A percentile compares a stretch with the other conserved stretches of the same genome.
Conservation (phyloP, 2,797 vertebrate species). For the Zenarchopterus dispar region DNA sequence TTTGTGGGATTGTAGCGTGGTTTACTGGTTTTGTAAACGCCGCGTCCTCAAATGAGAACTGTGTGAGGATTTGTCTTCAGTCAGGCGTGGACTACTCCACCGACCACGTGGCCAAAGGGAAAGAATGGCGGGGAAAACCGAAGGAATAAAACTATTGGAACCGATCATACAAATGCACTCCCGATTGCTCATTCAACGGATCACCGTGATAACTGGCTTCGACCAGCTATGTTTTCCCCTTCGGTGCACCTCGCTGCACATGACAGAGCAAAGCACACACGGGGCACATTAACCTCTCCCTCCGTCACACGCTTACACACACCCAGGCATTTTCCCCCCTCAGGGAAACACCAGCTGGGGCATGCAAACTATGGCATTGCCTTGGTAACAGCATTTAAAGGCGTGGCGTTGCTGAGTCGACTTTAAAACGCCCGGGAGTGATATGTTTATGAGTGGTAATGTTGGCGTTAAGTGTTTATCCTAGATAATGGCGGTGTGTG, state of each 20-base stretch:
- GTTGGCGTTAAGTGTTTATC: slow-evolving; percentile 16
- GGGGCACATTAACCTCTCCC: slow-evolving; percentile 69
- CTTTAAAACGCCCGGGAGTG: slow-evolving; percentile 37
- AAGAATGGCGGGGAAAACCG: slow-evolving; percentile 14
- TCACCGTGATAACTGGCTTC: slow-evolving; percentile 50
- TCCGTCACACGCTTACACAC: slow-evolving; percentile 38
- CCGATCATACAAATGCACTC: slow-evolving; percentile 20
- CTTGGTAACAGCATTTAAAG: slow-evolving; percentile 82
- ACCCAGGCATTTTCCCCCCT: slow-evolving; percentile 35
- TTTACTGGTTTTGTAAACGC: neutral
- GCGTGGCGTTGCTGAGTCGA: slow-evolving; percentile 67
- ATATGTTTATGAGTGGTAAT: slow-evolving; percentile 9
- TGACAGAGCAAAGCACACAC: slow-evolving; percentile 67
- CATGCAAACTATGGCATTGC: slow-evolving; percentile 65
- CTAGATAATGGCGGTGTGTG: neutral
- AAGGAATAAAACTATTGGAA: slow-evolving; percentile 20
- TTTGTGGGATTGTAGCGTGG: slow-evolving; percentile 1
- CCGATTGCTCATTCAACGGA: slow-evolving; percentile 38
- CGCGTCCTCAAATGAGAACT: neutral
- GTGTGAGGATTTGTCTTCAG: slow-evolving; percentile 3
- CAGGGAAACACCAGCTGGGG: slow-evolving; percentile 70
- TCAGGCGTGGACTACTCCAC: slow-evolving; percentile 4
- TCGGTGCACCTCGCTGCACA: slow-evolving; percentile 72
- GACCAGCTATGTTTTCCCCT: slow-evolving; percentile 73
- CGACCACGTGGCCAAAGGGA: neutral